phyloP scores from a whole-genome alignment of 2,888 invertebrate genomes.

The Euphydryas editha region DNA sequence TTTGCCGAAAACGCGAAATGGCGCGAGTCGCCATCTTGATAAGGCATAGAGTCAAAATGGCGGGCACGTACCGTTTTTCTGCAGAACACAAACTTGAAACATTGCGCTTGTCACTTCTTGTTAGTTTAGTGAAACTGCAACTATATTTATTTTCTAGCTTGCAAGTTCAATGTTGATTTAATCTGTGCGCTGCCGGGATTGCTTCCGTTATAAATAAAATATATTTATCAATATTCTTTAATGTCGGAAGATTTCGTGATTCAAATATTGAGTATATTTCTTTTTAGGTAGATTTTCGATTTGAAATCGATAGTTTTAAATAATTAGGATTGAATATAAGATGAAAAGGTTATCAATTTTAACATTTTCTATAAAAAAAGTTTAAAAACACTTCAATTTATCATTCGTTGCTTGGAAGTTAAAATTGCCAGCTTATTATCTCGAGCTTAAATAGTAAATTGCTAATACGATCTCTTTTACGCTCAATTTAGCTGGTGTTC shows the following conservation, averaged over 20 bases:
- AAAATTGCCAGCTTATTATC: slow-evolving; percentile 5
- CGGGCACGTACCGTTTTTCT: slow-evolving; percentile 45
- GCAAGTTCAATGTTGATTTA: slow-evolving; percentile 36
- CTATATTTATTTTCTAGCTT: slow-evolving; percentile 42
- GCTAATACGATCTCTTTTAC: slow-evolving; percentile 24
- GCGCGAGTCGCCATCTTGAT: slow-evolving; percentile 47
- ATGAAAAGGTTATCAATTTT: not conserved
- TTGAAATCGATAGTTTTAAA: not conserved
- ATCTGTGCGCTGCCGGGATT: slow-evolving; percentile 29
- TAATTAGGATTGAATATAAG: not conserved
- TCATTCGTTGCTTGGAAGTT: not conserved
- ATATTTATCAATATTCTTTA: slow-evolving; percentile 31
- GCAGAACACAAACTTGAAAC: slow-evolving; percentile 48
- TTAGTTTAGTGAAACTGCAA: slow-evolving; percentile 43
- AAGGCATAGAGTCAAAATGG: slow-evolving; percentile 43
- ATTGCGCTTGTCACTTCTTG: slow-evolving; percentile 48
- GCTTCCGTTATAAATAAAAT: slow-evolving; percentile 35
- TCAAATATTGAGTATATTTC: not conserved
- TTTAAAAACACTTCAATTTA: not conserved
- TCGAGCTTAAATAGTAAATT: slow-evolving; percentile 9
- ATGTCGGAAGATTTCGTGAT: slow-evolving; percentile 16
- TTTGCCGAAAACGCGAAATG: slow-evolving; percentile 37
- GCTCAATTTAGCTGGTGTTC: slow-evolving; percentile 27
- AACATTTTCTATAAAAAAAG: not conserved
- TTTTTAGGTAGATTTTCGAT: not conserved